Evolutionary conservation across 2,888 invertebrate genomes (phyloP), one percentile per base, ranked within the genome.

Genomic region (Campoplex capitator): DNA sequence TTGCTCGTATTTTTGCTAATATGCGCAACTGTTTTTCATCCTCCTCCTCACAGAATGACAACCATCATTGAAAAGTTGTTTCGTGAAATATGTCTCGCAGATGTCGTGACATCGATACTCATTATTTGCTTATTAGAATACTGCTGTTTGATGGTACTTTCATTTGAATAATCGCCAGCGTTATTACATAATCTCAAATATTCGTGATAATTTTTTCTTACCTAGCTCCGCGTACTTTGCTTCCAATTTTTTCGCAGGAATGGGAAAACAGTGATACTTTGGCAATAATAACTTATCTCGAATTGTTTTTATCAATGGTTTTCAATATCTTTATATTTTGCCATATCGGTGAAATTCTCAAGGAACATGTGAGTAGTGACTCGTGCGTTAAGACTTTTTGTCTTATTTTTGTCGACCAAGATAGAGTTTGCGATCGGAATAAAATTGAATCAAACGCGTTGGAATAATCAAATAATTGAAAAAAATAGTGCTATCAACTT

Each of bases 21-120:
- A 62, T 11, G 3, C 16, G 16, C 32, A 0, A 32, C 16, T 32
- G 2, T 62, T 4, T 58, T 71, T 62, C 3, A 9, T 35, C 6
- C n/a, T 77, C 6, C n/a, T 77, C n/a, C 23, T 70, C 88, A 18
- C 71, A 93, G 93, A 62, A 93, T 93, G 67, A 89, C 92, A 45
- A 77, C 88, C 3, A 83, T 86, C 9, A 90, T 93, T 7, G 92
- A 93, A 76, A 73, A 82, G 2, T 88, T 92, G 62, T 45, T 85
- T 23, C 78, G 77, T 11, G 78, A 83, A 45, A 73, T 88, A 23
- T 83, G 85, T 42, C 76, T 88, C 48, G 32, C 86, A 38, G 87
- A 88, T 77, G 82, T 88, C 8, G 58, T 85, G 18, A 42, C 74
- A 48, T 54, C 80, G 32, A 85, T 80, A 35, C n/a, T 88, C 28